Conservation (phyloP, 2,888 invertebrate genomes). For the Zygothrica quintamaculata region DNA sequence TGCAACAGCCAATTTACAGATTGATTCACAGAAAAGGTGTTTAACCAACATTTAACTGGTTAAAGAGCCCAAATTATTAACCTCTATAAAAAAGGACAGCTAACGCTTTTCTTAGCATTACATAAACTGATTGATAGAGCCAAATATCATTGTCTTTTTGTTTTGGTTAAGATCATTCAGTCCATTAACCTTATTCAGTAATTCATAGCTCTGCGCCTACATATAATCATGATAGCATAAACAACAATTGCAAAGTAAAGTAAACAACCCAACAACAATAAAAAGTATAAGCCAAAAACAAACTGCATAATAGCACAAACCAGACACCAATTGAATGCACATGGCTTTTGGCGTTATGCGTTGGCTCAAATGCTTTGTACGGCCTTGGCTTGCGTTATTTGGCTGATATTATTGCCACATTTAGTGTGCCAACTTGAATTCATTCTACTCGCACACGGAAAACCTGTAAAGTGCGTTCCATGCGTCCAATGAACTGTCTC, state of each 20-base stretch:
- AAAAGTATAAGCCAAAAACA: slow-evolving; percentile 9
- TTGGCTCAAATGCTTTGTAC: slow-evolving; percentile 45
- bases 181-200: slow-evolving; percentile 71
- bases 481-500: slow-evolving; percentile 55
- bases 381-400: slow-evolving; percentile 45
- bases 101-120: too few species aligned
- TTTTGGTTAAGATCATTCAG: slow-evolving; percentile 34
- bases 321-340: slow-evolving; percentile 41
- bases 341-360: slow-evolving; percentile 39
- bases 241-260: slow-evolving; percentile 18
- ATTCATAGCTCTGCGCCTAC: slow-evolving; percentile 60
- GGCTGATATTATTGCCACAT: slow-evolving; percentile 28
- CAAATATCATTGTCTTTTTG: too few species aligned
- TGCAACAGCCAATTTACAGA: slow-evolving; percentile 44
- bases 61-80: slow-evolving; percentile 14
- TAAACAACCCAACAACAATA: too few species aligned
- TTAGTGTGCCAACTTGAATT: slow-evolving; percentile 59
- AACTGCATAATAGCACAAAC: slow-evolving; percentile 42
- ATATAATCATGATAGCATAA: slow-evolving; percentile 22
- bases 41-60: slow-evolving; percentile 19
- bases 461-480: slow-evolving; percentile 63
- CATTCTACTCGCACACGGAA: slow-evolving; percentile 51
- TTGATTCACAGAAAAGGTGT: slow-evolving; percentile 16
- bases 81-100: not conserved
- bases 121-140: too few species aligned